Evolutionary conservation across 2,113 vertebrate species (phyloP), one percentile per base, ranked within the genome.

Genomic region (Nanger granti): DNA sequence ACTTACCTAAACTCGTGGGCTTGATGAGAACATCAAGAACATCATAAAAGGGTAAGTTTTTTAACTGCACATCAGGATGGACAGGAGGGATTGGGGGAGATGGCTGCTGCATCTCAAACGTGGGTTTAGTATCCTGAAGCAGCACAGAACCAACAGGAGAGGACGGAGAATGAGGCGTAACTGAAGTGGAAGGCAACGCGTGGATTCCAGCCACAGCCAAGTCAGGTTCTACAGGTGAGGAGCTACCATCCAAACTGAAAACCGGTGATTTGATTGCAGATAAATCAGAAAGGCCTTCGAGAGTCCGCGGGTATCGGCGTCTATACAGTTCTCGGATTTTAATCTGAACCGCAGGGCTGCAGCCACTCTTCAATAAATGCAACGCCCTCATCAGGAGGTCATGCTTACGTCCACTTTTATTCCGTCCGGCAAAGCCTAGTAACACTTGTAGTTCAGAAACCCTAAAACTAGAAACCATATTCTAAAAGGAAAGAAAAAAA

Each of bases 1-100:
- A 97, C 99, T 99, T 98, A 99, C 99, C 99, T 97, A 99, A 98
- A 98, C 99, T 99, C 0, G 99, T 99, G 62, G 99, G 99, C 93
- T 99, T 99, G 98, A 99, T 99, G 34, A 99, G 99, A 97, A 99
- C 99, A 34, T 99, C 99, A 79, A 99, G 99, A 55, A 99, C 99
- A 55, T 99, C 99, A 0, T 99, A 99, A 98, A 99, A 99, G 5
- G 99, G 99, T 6, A 99, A 98, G 76, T 99, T 99, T 96, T 99
- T 99, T 99, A 99, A 99, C 90, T 99, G 99, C 94, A 99, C 99
- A 41, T 99, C 99, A 0, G 99, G 99, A 96, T 99, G 99, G 96
- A 99, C 99, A 0, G 99, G 99, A 6, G 99, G 99, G 89, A 99
- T 98, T 0, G 99, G 99, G 12, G 99, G 99, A 49, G 99, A 99